Evolutionary conservation across 2,888 invertebrate species (phyloP).

Genomic region (Hipparchia semele): DNA sequence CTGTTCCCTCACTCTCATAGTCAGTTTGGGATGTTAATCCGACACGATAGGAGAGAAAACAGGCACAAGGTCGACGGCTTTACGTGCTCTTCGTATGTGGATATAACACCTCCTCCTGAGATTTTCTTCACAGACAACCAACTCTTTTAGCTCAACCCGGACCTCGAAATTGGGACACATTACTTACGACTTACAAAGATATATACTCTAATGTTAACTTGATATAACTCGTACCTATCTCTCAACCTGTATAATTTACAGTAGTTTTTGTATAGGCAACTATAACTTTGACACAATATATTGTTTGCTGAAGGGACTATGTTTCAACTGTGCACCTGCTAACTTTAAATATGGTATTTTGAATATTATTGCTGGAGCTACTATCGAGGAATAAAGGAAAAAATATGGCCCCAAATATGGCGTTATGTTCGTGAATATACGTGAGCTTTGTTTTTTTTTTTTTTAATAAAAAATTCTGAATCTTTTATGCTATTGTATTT

Average conservation of each 20-base stretch:
- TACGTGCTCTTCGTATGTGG: too few relatives aligned
- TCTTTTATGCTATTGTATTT: neutral
- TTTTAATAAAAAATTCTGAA: neutral
- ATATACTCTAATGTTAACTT: too few relatives aligned
- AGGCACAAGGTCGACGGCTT: too few relatives aligned
- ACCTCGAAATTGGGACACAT: too few relatives aligned
- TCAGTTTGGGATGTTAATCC: too few relatives aligned
- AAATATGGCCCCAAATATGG: slow-evolving; percentile 26
- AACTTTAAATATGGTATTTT: slow-evolving; percentile 38
- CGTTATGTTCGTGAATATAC: slow-evolving; percentile 11
- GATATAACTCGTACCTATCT: neutral
- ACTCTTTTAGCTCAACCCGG: too few relatives aligned
- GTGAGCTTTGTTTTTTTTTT: neutral
- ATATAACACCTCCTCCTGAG: too few relatives aligned
- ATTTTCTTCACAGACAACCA: too few relatives aligned
- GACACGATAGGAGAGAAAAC: too few relatives aligned
- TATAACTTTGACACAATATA: neutral
- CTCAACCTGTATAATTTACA: neutral
- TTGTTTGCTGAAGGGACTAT: slow-evolving; percentile 66
- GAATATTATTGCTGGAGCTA: slow-evolving; percentile 34
- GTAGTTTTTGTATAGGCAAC: neutral
- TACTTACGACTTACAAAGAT: too few relatives aligned
- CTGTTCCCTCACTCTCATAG: too few relatives aligned
- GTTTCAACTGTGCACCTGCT: slow-evolving; percentile 69
- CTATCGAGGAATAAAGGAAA: slow-evolving; percentile 24